These are phyloP conservation scores for Ceyx melanurus DNA, from an alignment of 2,113 vertebrate genomes.

Conservation along the genomic window DNA sequence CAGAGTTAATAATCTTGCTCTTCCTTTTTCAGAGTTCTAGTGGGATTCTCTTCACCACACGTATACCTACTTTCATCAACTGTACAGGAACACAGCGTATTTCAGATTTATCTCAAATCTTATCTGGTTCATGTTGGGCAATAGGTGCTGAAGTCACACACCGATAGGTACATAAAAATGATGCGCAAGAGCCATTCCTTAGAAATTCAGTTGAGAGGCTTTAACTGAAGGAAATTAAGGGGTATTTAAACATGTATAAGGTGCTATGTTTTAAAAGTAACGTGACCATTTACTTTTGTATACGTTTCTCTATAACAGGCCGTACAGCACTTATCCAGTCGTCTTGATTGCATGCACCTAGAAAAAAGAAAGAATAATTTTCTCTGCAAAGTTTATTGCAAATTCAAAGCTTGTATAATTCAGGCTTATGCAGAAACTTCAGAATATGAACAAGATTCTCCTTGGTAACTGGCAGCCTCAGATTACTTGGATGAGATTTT, in stretches of 20 bases:
- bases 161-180: neutral
- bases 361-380: neutral
- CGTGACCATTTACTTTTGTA: constrained; percentile 90
- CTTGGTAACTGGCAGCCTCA: neutral
- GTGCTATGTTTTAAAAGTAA: neutral
- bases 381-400: neutral
- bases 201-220: neutral
- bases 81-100: neutral
- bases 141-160: neutral
- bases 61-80: neutral
- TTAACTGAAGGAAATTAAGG: neutral
- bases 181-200: neutral
- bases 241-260: neutral
- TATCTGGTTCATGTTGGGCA: neutral
- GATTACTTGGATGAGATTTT: neutral
- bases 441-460: neutral
- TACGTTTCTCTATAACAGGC: constrained; percentile 97
- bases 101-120: neutral
- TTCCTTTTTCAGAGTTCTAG: neutral
- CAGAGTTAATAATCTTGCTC: neutral
- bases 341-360: constrained; percentile 92
- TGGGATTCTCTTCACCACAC: neutral
- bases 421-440: neutral
- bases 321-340: constrained; percentile 95
- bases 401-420: neutral